Evolutionary conservation across 2,113 vertebrate species (phyloP), one percentile per base, ranked within the genome.

Genomic region (Pseudois nayaur): DNA sequence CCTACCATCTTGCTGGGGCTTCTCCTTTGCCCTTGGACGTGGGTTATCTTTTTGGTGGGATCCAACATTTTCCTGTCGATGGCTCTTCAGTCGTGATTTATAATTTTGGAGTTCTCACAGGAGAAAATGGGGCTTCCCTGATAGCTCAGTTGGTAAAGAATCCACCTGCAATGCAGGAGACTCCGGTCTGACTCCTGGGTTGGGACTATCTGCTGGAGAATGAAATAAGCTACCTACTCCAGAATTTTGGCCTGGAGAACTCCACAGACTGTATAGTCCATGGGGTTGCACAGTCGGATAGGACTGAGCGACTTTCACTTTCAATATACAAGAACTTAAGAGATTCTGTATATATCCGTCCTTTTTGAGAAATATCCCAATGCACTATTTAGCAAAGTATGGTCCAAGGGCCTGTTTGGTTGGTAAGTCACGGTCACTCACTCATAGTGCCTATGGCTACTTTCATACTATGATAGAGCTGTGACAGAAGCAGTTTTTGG

Each of bases 1-100:
- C n/a, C 9, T 71, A 36, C n/a, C 64, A 36, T 36, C 17, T 71
- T 71, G 4, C 17, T 71, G n/a, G 19, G 5, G n/a, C 64, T 36
- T 36, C n/a, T 71, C n/a, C 2, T 71, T 36, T 23, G 19, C n/a
- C 64, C n/a, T 23, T 36, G 64, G 64, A 36, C 0, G 0, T 71
- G 64, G n/a, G n/a, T 6, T 36, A 71, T 71, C 64, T 36, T 36
- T 12, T 23, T 12, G 64, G 19, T 36, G n/a, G 64, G 17, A 71
- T 71, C 64, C 64, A 71, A 36, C 19, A 23, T 71, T 36, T 36
- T 36, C n/a, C 9, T 21, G 5, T 23, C 0, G 1, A 36, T 5
- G 4, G 17, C 21, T 71, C 1, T 71, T 71, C 19, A 36, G n/a
- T 71, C 0, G 0, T 0, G 0, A 36, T 21, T 71, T 36, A 5